Conservation (phyloP, 2,113 vertebrate species). For the Bucco capensis region DNA sequence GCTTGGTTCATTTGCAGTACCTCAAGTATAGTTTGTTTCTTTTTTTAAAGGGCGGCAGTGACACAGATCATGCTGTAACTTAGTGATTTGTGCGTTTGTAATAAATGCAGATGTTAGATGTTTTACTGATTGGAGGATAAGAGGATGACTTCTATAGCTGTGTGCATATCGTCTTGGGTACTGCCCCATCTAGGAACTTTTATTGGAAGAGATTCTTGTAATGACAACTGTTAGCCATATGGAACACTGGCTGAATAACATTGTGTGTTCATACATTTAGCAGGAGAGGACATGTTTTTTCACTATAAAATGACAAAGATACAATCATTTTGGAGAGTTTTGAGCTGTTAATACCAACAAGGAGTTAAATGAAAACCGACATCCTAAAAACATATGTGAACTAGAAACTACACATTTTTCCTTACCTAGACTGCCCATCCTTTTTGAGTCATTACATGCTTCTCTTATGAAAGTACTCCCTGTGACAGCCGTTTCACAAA, state of each 20-base stretch:
- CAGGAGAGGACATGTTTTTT: not conserved
- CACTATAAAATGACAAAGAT: not conserved
- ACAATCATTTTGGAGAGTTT: not conserved
- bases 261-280: accelerated
- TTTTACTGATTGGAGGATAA: not conserved
- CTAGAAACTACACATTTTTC: not conserved
- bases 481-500: not conserved
- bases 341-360: not conserved
- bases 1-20: not conserved
- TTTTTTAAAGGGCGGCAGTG: not conserved
- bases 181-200: not conserved
- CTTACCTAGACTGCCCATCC: not conserved
- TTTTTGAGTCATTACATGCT: not conserved
- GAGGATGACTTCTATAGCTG: not conserved
- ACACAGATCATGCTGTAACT: accelerated
- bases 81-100: not conserved
- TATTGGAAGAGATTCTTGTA: not conserved
- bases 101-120: not conserved
- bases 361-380: not conserved
- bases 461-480: not conserved
- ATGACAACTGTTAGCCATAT: not conserved
- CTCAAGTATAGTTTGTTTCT: too few relatives aligned
- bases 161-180: accelerated
- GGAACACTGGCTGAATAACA: not conserved
- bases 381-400: not conserved